Evolutionary conservation across 2,797 vertebrate genomes (phyloP).

Genomic region (Gastrophryne carolinensis): DNA sequence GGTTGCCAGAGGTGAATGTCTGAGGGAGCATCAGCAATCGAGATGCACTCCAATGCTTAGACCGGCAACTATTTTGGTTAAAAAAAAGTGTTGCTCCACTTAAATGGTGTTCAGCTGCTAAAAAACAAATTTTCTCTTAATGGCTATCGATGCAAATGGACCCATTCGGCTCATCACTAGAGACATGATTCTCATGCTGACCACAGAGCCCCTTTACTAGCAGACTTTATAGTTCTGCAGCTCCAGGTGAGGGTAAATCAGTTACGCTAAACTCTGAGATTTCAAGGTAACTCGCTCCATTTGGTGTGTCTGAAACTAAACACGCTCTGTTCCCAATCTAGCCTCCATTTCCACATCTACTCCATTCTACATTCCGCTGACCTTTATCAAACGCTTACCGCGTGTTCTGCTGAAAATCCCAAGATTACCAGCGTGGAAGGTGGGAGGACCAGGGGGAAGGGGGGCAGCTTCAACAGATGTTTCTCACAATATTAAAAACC

Average conservation of each 20-base stretch:
- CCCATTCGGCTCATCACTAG: no score
- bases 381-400: conserved; percentile 7
- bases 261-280: neutral
- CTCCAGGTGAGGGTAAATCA: neutral
- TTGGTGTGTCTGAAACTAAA: conserved; percentile 19
- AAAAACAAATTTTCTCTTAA: no score
- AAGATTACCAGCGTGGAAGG: conserved; percentile 14
- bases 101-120: no score
- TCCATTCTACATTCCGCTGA: conserved; percentile 26
- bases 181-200: no score
- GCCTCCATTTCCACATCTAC: no score
- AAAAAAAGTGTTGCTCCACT: no score
- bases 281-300: conserved; percentile 5
- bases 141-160: no score
- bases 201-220: neutral
- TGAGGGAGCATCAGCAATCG: no score
- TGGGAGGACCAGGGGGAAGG: neutral
- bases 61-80: no score
- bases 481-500: neutral
- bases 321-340: neutral
- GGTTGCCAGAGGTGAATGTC: no score
- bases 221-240: neutral
- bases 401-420: neutral
- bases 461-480: conserved; percentile 24
- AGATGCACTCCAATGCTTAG: no score